A percentile compares a stretch with the other conserved stretches of the same genome.
Evolutionary conservation across 2,113 vertebrate species (phyloP).

Genomic region (Caloenas nicobarica): DNA sequence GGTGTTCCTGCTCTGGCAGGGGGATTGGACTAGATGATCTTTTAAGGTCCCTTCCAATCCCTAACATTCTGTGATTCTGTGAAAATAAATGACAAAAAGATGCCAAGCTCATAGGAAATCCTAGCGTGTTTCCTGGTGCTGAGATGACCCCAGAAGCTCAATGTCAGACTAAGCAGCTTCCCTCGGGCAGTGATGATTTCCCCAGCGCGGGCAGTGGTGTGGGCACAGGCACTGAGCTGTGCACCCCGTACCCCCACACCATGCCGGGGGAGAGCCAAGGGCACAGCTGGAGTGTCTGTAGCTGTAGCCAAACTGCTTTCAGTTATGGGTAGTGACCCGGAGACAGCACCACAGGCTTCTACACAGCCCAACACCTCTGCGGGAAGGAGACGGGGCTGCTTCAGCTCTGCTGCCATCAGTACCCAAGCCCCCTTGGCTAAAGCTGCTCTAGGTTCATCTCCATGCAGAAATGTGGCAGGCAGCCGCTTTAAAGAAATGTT

Average conservation of each 20-base stretch:
- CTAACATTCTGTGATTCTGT: too few species aligned
- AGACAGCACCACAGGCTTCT: background rate
- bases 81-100: background rate
- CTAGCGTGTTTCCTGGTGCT: background rate
- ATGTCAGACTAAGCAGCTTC: fast-evolving
- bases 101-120: background rate
- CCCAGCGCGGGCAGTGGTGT: fast-evolving
- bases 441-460: background rate
- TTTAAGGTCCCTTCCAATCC: too few species aligned
- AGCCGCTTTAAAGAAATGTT: background rate
- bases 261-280: fast-evolving
- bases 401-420: background rate
- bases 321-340: background rate
- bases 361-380: background rate
- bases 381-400: background rate
- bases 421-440: background rate
- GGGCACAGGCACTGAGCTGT: background rate
- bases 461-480: background rate
- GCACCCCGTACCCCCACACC: fast-evolving
- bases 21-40: too few species aligned
- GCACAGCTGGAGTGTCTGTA: background rate
- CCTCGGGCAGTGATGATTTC: background rate
- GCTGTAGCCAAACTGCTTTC: background rate
- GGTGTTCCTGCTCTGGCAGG: too few species aligned
- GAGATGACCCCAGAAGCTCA: background rate